These are phyloP conservation scores for Chloroceryle inda DNA, from an alignment of 2,797 vertebrate genomes.

Conservation along the genomic window DNA sequence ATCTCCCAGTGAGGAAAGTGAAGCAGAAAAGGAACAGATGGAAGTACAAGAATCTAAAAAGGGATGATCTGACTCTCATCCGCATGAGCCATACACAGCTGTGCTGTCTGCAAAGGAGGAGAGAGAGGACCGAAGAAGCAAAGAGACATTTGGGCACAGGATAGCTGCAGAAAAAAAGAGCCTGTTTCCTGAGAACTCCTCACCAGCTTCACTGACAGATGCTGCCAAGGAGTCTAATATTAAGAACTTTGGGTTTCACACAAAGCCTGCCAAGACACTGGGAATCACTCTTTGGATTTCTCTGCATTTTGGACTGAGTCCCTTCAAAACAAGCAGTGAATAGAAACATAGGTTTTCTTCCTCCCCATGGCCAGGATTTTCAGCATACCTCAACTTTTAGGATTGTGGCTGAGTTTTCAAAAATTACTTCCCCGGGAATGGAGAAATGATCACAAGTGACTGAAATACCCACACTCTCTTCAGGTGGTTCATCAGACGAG, in stretches of 20 bases:
- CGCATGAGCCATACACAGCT: neutral
- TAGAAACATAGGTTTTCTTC: slow-evolving; percentile 4
- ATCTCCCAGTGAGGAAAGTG: neutral
- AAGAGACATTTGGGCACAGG: neutral
- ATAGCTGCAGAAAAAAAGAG: neutral
- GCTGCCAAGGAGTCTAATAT: neutral
- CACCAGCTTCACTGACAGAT: neutral
- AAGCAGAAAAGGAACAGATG: neutral
- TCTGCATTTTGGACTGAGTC: neutral
- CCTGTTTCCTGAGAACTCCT: neutral
- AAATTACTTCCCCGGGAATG: neutral
- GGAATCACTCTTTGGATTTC: slow-evolving; percentile 10
- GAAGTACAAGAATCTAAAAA: neutral
- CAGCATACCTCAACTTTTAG: slow-evolving; percentile 14
- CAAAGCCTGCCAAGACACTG: slow-evolving; percentile 8
- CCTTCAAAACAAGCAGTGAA: slow-evolving; percentile 37
- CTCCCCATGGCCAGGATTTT: slow-evolving; percentile 13
- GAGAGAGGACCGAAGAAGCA: neutral
- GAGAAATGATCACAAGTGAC: neutral
- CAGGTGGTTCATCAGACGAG: neutral
- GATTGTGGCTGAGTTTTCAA: neutral
- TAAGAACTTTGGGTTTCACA: neutral
- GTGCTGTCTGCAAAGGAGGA: neutral
- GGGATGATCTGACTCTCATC: neutral
- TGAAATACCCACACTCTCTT: neutral